These are phyloP conservation scores for Drosophila atripex DNA, from an alignment of 2,888 invertebrate species.

Conservation along the genomic window DNA sequence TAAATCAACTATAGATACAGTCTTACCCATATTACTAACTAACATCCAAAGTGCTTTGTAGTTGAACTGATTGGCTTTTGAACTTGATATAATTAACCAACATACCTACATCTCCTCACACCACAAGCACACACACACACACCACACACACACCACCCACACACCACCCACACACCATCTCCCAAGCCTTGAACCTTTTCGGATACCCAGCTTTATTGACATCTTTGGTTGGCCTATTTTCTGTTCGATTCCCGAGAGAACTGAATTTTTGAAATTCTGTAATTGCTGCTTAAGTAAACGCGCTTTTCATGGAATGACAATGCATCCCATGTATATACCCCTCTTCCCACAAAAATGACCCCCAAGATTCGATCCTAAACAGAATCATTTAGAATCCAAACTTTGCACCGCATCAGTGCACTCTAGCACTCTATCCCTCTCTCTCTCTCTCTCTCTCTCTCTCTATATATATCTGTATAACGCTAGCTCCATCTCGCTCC, in stretches of 20 bases:
- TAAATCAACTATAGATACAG: constrained; percentile 36
- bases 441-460: background rate
- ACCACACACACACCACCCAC: background rate
- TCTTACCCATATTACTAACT: constrained; percentile 34
- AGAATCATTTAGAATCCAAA: constrained; percentile 28
- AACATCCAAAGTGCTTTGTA: constrained; percentile 61
- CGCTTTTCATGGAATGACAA: constrained; percentile 20
- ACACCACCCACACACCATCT: too few species aligned
- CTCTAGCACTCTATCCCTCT: constrained; percentile 4
- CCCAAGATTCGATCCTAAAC: background rate
- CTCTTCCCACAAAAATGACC: background rate
- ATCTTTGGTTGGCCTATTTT: constrained; percentile 14
- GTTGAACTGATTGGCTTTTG: constrained; percentile 69
- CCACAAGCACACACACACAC: too few species aligned
- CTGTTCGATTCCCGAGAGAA: constrained; percentile 11
- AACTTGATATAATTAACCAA: constrained; percentile 31
- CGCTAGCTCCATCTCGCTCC: constrained; percentile 16
- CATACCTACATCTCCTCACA: background rate
- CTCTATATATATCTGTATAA: too few species aligned
- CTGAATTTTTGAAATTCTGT: constrained; percentile 1
- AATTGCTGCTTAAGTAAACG: constrained; percentile 39
- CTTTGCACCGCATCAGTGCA: constrained; percentile 29
- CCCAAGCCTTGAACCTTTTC: background rate
- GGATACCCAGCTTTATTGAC: background rate
- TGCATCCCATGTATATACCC: constrained; percentile 25